Conservation (phyloP, 2,113 vertebrate species). For the Pedetes capensis region DNA sequence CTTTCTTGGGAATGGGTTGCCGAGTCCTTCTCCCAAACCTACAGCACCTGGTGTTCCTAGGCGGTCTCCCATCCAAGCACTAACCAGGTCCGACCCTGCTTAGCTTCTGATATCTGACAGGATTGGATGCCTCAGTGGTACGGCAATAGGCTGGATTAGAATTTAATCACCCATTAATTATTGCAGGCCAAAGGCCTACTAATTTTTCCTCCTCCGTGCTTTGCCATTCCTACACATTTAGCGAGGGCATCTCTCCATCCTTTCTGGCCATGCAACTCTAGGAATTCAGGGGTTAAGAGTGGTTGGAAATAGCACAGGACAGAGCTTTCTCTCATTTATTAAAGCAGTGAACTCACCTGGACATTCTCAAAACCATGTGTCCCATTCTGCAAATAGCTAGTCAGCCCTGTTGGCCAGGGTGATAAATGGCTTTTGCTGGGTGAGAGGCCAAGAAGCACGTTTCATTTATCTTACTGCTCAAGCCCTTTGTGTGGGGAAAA, state of each 20-base stretch:
- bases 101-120: too few species aligned
- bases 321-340: not conserved
- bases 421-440: slow-evolving; percentile 28
- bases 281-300: not conserved
- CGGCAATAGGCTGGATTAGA: too few species aligned
- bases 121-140: too few species aligned
- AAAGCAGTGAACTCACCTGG: not conserved
- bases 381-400: not conserved
- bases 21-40: too few species aligned
- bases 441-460: not conserved
- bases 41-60: too few species aligned
- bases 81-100: too few species aligned
- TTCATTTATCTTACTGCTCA: slow-evolving; percentile 26
- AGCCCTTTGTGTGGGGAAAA: not conserved
- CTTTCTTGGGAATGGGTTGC: too few species aligned
- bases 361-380: not conserved
- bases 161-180: not conserved
- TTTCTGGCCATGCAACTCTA: not conserved
- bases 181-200: not conserved
- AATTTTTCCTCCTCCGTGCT: not conserved
- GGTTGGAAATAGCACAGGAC: not conserved
- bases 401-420: not conserved
- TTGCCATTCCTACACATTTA: not conserved
- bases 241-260: too few species aligned
- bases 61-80: too few species aligned